Base-by-base conservation (phyloP, 2,113 vertebrate species). In the Phalacrocorax brasilianus region DNA sequence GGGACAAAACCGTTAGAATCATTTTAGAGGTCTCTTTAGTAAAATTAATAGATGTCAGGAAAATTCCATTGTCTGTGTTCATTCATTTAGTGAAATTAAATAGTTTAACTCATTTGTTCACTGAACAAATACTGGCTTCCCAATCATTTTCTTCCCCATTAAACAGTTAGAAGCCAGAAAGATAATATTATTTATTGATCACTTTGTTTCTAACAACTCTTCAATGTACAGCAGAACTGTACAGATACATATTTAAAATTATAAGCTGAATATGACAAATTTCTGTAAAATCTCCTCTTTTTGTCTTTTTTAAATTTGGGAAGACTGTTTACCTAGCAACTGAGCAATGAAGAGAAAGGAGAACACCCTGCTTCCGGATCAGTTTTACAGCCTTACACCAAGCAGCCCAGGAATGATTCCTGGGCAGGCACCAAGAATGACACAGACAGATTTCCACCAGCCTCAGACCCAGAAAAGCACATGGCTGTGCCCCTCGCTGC, bases 11-110 rank as follows among this genome's bases (percentile, higher is more conserved):
- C 6, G 0, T 62, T 82, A 53, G 8, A 89, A 89, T 81, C 0
- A 1, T 32, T 95, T 72, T 58, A 73, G 52, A 82, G 50, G 26
- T 75, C 84, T 79, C 58, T 95, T 65, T 28, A 85, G 86, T 28
- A 95, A 95, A 95, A 95, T 93, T 87, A 96, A 91, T 50, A 91
- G 56, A 87, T 49, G 40, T 61, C 62, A 92, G 53, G 53, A 89
- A 96, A 81, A 95, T 62, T 84, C 70, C 70, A 66, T 95, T 89
- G 95, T 82, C 4, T 0, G 55, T 89, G 91, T 76, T 96, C 89
- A 92, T 94, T 92, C 88, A 75, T 86, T 95, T 94, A 91, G 76
- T 53, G 71, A 90, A 87, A 96, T 91, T 93, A 93, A 87, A 93
- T 89, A 78, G 35, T 89, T 93, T 79, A 53, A 84, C 49, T 95